Base-by-base conservation (phyloP, 2,797 vertebrate species). In the Scomberomorus guttatus region DNA sequence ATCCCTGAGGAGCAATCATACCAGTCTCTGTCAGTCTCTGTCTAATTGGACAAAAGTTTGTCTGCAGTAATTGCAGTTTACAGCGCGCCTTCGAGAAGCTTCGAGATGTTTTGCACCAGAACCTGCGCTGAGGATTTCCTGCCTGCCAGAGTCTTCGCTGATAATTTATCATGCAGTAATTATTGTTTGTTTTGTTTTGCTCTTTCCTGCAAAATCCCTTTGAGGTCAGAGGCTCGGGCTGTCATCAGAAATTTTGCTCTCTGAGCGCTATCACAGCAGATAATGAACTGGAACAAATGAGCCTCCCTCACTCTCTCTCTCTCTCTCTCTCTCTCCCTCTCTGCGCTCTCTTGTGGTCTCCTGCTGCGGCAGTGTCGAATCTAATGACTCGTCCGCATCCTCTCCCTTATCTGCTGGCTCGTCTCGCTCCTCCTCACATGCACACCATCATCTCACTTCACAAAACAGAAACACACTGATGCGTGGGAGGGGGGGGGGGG, bases 281-380 rank as follows among this genome's bases (percentile, higher is more conserved):
- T 90, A 89, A 91, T 85, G 81, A 88, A 80, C 29, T 79, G 79
- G 77, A 86, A 86, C 84, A 82, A 83, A 87, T 62, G 62, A 64
- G 52, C 66, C 70, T 48, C 46, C 62, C 66, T 20, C n/a, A 10
- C 8, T 39, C 34, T 13, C 37, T 20, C 59, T n/a, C 58, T 46
- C 34, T 7, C 46, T 11, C 20, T 5, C 42, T 15, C 72, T 18
- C 51, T 8, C 24, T 54, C 27, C 27, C n/a, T 9, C 46, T 13
- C 17, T 6, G 13, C 12, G 4, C 48, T 25, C 68, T n/a, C 50
- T 13, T n/a, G 32, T 34, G 15, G 18, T 54, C 55, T 64, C 65
- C 87, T 59, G 66, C 83, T 63, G 62, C 22, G 69, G 57, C 44
- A 6, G 34, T 55, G 64, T 71, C 50, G 55, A 79, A 22, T 57